Conservation (phyloP, 2,113 vertebrate genomes). For the Bombycilla garrulus region DNA sequence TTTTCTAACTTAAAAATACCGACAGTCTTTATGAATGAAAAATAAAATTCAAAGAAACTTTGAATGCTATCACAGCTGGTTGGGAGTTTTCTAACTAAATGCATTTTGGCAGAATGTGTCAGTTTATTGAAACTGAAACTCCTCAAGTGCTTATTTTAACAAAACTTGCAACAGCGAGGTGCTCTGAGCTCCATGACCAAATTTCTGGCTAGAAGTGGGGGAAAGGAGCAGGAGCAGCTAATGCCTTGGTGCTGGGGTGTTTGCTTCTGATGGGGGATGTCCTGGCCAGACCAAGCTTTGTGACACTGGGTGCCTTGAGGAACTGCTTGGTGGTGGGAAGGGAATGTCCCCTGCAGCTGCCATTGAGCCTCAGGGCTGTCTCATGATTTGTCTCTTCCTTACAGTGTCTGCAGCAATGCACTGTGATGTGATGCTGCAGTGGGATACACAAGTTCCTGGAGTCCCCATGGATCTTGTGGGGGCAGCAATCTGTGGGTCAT, state of each 20-base stretch:
- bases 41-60: not conserved
- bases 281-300: not conserved
- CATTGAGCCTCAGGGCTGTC: not conserved
- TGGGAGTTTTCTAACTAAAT: not conserved
- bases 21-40: not conserved
- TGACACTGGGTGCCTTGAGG: not conserved
- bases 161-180: not conserved
- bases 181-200: not conserved
- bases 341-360: not conserved
- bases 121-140: not conserved
- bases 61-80: not conserved
- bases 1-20: not conserved
- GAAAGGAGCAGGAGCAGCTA: not conserved
- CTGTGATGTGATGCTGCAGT: not conserved
- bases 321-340: not conserved
- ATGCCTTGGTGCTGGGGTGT: not conserved
- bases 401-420: fast-evolving
- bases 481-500: not conserved
- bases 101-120: not conserved
- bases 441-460: not conserved
- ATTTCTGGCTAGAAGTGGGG: not conserved
- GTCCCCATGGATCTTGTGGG: not conserved
- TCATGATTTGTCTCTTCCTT: not conserved
- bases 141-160: not conserved
- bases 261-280: not conserved